Base-by-base conservation (phyloP, 2,888 invertebrate species). In the Lithophane leautieri region DNA sequence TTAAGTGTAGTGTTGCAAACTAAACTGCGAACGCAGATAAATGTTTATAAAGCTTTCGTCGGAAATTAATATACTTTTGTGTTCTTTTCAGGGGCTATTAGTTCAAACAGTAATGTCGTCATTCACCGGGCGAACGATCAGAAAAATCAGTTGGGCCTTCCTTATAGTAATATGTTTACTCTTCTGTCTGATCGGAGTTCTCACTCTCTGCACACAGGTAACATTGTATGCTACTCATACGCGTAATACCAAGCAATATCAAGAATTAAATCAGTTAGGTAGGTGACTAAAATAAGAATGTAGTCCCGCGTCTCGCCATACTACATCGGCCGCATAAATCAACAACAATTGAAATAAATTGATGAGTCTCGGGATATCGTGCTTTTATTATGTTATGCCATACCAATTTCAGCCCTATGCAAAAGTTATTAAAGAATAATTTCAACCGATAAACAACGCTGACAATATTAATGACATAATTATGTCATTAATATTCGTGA, bases 51-150 rank as follows among this genome's bases (percentile, higher is more conserved):
- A 40, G 40, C 7, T 25, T 42, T 25, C 9, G 11, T 54, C 8
- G 4, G 1, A n/a, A 42, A 19, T 34, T 7, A 52, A 34, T n/a
- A 19, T 44, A 2, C 8, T 34, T n/a, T 61, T 68, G 11, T 70
- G 75, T 78, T 76, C 6, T 52, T 88, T 88, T 0, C 90, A 96
- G 96, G 95, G 93, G 0, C 73, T 96, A 40, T 75, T 94, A 22
- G 91, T 96, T 1, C 96, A 96, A 83, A 96, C 96, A 6, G 89
- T 96, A 79, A 95, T 96, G 93, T 96, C 96, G 0, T 89, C 95
- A 2, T 92, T 95, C 77, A 94, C 94, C 0, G 95, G 95, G 0
- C 92, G 90, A 3, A 92, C 94, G 0, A 89, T 96, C 34, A 90
- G 94, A 56, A 95, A 94, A 86, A 91, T 95, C 65, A 88, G 91